Evolutionary conservation across 2,113 vertebrate genomes (phyloP).

Genomic region (Glaucomys volans): DNA sequence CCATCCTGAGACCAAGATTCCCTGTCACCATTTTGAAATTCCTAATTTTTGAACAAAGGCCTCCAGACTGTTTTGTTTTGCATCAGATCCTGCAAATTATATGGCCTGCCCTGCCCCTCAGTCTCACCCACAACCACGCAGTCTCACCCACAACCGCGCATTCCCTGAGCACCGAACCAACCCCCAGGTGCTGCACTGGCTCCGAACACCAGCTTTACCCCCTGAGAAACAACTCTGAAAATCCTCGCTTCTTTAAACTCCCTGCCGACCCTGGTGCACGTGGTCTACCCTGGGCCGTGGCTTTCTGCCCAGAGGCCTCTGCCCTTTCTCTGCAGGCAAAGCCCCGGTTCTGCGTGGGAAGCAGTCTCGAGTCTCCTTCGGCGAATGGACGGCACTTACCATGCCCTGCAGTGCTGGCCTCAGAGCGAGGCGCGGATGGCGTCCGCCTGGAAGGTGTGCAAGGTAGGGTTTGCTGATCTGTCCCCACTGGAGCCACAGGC

Average conservation of each 20-base stretch:
- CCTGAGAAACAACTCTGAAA: neutral
- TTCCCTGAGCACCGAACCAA: neutral
- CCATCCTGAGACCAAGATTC: fast-evolving
- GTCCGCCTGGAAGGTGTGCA: neutral
- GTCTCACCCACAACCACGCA: neutral
- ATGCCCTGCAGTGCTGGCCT: neutral
- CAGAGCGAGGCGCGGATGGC: neutral
- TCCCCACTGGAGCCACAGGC: neutral
- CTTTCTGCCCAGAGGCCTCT: neutral
- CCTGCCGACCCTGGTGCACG: neutral
- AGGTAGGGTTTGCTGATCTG: neutral
- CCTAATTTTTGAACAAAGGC: neutral
- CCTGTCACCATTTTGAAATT: neutral
- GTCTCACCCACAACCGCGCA: neutral
- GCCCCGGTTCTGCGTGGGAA: neutral
- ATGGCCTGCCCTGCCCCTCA: neutral
- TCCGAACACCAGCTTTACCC: neutral
- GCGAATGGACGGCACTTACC: neutral
- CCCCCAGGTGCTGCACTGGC: no score
- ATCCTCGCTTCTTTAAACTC: neutral
- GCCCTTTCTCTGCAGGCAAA: neutral
- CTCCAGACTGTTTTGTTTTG: neutral
- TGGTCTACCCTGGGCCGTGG: neutral
- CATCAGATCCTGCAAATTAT: neutral
- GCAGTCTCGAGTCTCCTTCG: neutral